Base-by-base conservation (phyloP, 2,888 invertebrate species). In the Ernsta delagoae region DNA sequence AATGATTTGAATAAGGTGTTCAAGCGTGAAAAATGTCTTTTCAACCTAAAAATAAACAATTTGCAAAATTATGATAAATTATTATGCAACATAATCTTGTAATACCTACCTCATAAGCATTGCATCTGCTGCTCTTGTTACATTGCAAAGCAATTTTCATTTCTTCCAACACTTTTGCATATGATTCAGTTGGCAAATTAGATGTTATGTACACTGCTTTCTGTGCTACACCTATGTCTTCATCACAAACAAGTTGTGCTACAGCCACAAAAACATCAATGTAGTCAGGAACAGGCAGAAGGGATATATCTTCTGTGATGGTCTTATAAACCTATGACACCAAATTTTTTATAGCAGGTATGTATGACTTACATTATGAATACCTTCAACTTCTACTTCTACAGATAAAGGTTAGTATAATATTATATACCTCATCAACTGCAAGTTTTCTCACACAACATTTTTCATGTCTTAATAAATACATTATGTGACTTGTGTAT, bases 71-170 rank as follows among this genome's bases (percentile, higher is more conserved):
- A 16, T 8, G 53, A 53, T 24, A 24, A 39, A 16, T 39, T 16
- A 39, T 39, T 4, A 39, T 39, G 39, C 39, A 39, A 7, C 6
- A 36, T 36, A 36, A 36, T 36, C 36, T 36, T 36, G 36, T 39
- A 39, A 3, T 75, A 6, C 53, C 75, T 80, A 95, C 95, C 93
- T 97, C 96, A 87, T 95, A 96, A 65, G 96, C 94, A 81, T 97
- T 94, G 79, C 96, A 96, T 75, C 95, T 94, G 65, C 95, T 87
- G 63, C 94, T 94, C 74, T 95, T 95, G 78, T 89, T 94, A 71
- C 89, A 89, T 12, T 92, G 83, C 77, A 96, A 86, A 9, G 95
- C 90, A 73, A 94, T 93, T 71, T 94, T 92, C 78, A 96, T 91
- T 75, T 94, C 91, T 31, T 94, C 88, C 62, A 96, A 79, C 8